Evolutionary conservation across 2,797 vertebrate genomes (phyloP).

Genomic region (Danionella dracula): DNA sequence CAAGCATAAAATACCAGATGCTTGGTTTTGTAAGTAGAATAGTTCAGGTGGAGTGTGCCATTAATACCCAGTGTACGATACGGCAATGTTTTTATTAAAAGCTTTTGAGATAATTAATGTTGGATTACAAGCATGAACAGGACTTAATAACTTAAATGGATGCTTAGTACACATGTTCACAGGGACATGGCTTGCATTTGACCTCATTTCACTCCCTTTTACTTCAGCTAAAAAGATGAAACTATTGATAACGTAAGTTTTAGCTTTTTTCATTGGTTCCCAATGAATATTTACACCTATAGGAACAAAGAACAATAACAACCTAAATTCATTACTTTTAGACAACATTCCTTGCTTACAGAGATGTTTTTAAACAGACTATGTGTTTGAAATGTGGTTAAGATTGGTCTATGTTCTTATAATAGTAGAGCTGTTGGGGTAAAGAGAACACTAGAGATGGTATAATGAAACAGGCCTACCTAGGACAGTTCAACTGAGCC

Average conservation of each 20-base stretch:
- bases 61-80: background rate
- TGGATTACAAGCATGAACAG: conserved; percentile 38
- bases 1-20: no score
- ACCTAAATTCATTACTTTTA: no score
- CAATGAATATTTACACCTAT: no score
- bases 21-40: no score
- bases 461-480: conserved; percentile 46
- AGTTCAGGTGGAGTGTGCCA: background rate
- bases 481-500: conserved; percentile 52
- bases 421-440: conserved; percentile 34
- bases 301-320: no score
- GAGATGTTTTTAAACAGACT: conserved; percentile 43
- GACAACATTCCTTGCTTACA: conserved; percentile 8
- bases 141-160: conserved; percentile 49
- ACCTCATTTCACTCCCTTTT: conserved; percentile 1
- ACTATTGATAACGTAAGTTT: background rate
- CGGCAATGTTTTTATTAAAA: background rate
- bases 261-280: no score
- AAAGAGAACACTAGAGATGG: conserved; percentile 34
- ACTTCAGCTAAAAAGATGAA: background rate
- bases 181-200: background rate
- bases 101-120: conserved; percentile 4
- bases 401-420: conserved; percentile 35
- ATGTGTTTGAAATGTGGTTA: no score
- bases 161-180: conserved; percentile 26